Base-by-base conservation (phyloP, 2,797 vertebrate species). In the Rachycentron canadum region DNA sequence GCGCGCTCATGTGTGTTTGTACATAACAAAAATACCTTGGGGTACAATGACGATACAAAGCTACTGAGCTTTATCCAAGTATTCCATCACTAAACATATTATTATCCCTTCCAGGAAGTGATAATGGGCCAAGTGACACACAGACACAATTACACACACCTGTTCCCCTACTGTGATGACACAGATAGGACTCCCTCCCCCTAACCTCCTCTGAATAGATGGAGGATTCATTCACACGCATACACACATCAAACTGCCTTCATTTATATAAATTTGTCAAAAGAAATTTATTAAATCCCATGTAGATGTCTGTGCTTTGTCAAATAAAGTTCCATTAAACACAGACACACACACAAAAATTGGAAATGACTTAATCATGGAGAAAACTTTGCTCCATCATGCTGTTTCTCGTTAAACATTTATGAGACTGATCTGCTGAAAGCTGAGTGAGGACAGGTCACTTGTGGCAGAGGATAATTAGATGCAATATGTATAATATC, bases 141-240 rank as follows among this genome's bases (percentile, higher is more conserved):
- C 21, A 43, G 6, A 43, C 28, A 52, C 36, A 47, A 25, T n/a
- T 17, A 59, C 30, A 58, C 50, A 76, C 26, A 55, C 43, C 26
- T 71, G 56, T 55, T 9, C 41, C 17, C 30, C 32, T n/a, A 10
- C 25, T 52, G 28, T 41, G 32, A 70, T 61, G 61, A 61, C 53
- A 38, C 53, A 38, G 43, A 69, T 63, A 49, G 52, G 3, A 4
- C 49, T 25, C 49, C 49, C 23, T 14, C 12, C 23, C 4, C 14
- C 13, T 38, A 60, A 30, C 23, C 56, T 61, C 17, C 61, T 62
- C 25, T 4, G 32, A 21, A 60, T 76, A 64, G 47, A 45, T 34
- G 47, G 12, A 36, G 38, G 53, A 68, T 88, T 50, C 40, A 81
- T 81, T 78, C 40, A 40, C 36, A 70, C 34, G 45, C 32, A 53